These are phyloP conservation scores for Mastacembelus armatus DNA, from an alignment of 2,797 vertebrate genomes.

Conservation along the genomic window DNA sequence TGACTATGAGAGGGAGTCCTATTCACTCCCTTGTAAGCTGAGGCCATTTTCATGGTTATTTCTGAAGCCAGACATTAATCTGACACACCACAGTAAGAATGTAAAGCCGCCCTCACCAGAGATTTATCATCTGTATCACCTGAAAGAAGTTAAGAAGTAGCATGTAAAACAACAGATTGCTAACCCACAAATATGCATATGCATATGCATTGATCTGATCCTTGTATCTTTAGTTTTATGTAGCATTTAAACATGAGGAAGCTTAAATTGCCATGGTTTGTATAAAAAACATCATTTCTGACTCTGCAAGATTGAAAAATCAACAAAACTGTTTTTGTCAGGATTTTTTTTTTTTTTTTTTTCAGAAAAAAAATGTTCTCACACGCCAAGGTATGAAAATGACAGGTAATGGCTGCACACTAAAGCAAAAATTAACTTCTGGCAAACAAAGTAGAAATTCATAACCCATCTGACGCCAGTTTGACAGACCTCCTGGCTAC, in stretches of 20 bases:
- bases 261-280: conserved; percentile 11
- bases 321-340: conserved; percentile 44
- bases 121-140: conserved; percentile 28
- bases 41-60: conserved; percentile 30
- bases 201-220: conserved; percentile 25
- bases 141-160: conserved; percentile 22
- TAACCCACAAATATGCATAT: conserved; percentile 17
- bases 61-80: conserved; percentile 26
- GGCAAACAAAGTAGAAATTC: conserved; percentile 69
- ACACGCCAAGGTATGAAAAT: conserved; percentile 59
- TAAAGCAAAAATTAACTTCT: conserved; percentile 70
- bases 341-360: conserved; percentile 44
- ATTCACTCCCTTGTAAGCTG: conserved; percentile 29
- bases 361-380: conserved; percentile 18
- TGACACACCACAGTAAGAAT: conserved; percentile 17
- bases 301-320: conserved; percentile 34
- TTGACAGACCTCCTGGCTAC: conserved; percentile 73
- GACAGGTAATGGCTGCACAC: conserved; percentile 69
- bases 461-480: conserved; percentile 72
- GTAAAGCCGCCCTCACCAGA: conserved; percentile 1
- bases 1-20: conserved; percentile 50
- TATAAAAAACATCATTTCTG: conserved; percentile 30
- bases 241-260: neutral
- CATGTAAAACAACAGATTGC: conserved; percentile 6
- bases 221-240: conserved; percentile 4